phyloP scores from a whole-genome alignment of 1,140 invertebrate genomes.

The Diuraphis noxia region DNA sequence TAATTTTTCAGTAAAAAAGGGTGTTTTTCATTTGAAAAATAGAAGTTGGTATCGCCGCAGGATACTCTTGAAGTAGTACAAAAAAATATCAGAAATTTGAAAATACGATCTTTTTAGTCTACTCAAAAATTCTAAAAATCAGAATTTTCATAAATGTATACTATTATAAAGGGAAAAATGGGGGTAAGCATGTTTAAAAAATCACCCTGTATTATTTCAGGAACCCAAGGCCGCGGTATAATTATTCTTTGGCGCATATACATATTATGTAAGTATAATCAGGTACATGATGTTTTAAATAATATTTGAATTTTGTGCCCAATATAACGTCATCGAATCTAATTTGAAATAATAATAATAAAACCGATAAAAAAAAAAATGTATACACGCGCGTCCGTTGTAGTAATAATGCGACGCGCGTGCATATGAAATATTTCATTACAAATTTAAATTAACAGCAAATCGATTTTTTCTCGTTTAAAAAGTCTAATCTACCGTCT shows the following conservation, averaged over 20 bases:
- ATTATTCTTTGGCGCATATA: not conserved
- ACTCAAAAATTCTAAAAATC: too few species aligned
- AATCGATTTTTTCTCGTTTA: slow-evolving; percentile 41
- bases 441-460: slow-evolving; percentile 46
- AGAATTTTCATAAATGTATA: too few species aligned
- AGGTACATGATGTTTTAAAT: not conserved
- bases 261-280: not conserved
- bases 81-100: too few species aligned
- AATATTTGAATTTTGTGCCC: not conserved
- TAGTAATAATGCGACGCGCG: not conserved
- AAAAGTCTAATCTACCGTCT: slow-evolving; percentile 23
- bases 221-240: not conserved
- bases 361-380: not conserved
- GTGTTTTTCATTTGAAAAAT: too few species aligned
- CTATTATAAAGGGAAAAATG: too few species aligned
- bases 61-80: too few species aligned
- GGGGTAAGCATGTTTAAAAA: too few species aligned
- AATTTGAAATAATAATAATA: slow-evolving; percentile 11
- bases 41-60: too few species aligned
- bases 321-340: not conserved
- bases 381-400: not conserved
- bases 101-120: too few species aligned
- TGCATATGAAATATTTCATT: slow-evolving; percentile 18
- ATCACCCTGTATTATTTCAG: too few species aligned
- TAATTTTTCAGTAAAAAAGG: too few species aligned